phyloP scores from a whole-genome alignment of 2,888 invertebrate genomes.

The Apodemia duryi region DNA sequence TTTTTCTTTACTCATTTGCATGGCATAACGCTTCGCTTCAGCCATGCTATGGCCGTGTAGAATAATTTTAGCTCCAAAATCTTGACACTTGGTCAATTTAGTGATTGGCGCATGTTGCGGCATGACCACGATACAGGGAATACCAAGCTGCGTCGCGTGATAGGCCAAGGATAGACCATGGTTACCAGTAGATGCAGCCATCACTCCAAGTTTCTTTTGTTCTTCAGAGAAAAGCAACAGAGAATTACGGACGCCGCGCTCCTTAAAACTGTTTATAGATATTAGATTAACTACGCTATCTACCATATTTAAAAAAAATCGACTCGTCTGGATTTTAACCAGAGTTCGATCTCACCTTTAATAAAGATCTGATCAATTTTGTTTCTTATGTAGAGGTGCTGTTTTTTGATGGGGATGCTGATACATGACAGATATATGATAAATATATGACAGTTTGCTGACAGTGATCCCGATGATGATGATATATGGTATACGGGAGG shows the following conservation, averaged over 20 bases:
- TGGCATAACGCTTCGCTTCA: conserved; percentile 88
- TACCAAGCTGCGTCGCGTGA: conserved; percentile 83
- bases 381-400: too few species aligned
- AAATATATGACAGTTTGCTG: too few species aligned
- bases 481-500: too few species aligned
- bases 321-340: too few species aligned
- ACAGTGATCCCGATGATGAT: too few species aligned
- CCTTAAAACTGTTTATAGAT: conserved; percentile 86
- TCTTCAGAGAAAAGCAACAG: conserved; percentile 85
- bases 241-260: conserved; percentile 93
- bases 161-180: conserved; percentile 90
- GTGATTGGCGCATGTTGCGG: conserved; percentile 92
- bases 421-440: too few species aligned
- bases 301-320: too few species aligned
- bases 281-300: too few species aligned
- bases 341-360: too few species aligned
- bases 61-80: conserved; percentile 89
- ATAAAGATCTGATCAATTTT: too few species aligned
- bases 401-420: too few species aligned
- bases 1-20: conserved; percentile 84
- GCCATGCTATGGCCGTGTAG: conserved; percentile 87
- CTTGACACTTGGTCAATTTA: conserved; percentile 91
- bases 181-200: conserved; percentile 94
- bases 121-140: conserved; percentile 92
- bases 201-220: conserved; percentile 87